A percentile compares a stretch with the other conserved stretches of the same genome.
Evolutionary conservation across 2,797 vertebrate species (phyloP).

Genomic region (Octomys mimax): DNA sequence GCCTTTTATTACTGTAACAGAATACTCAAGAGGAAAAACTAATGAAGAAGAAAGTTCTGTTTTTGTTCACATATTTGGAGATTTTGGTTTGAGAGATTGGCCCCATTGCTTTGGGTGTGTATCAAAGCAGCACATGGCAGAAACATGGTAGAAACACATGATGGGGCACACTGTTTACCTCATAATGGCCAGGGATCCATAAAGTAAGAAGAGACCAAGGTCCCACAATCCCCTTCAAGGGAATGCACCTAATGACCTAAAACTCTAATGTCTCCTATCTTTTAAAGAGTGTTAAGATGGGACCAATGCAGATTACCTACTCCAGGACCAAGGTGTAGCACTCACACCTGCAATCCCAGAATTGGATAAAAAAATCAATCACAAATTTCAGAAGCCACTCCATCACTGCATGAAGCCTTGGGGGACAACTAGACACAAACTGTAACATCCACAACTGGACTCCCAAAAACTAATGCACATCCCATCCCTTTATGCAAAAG

Average conservation of each 20-base stretch:
- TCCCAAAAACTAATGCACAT: no score
- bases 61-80: neutral
- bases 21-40: neutral
- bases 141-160: neutral
- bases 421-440: no score
- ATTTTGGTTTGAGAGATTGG: neutral
- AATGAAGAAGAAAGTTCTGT: neutral
- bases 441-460: no score
- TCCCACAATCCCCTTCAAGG: neutral
- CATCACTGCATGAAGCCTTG: no score
- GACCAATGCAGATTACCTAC: neutral
- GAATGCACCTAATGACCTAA: neutral
- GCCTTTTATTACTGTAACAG: neutral
- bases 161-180: neutral
- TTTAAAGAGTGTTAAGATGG: neutral
- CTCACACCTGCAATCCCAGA: no score
- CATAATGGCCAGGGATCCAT: neutral
- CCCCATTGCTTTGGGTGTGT: neutral
- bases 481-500: no score
- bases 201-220: neutral
- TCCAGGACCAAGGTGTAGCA: no score
- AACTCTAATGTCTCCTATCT: neutral
- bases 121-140: neutral
- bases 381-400: no score
- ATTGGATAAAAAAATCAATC: no score